These are phyloP conservation scores for Nebria brevicollis DNA, from an alignment of 2,888 invertebrate genomes.

Conservation along the genomic window DNA sequence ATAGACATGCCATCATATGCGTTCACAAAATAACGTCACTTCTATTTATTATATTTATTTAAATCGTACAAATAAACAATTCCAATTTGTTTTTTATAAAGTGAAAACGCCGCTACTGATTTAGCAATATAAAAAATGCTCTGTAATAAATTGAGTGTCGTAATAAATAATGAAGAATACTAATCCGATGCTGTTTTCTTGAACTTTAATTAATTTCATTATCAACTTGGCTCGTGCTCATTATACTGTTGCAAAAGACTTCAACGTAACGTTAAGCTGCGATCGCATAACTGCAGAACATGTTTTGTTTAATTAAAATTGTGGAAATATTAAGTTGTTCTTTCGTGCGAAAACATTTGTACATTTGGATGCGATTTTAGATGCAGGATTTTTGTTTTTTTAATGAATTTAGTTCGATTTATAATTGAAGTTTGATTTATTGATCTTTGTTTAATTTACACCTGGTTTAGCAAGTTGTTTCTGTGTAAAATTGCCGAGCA, in stretches of 20 bases:
- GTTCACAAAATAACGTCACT: background rate
- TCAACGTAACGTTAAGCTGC: background rate
- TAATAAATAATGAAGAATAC: constrained; percentile 1
- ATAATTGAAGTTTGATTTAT: background rate
- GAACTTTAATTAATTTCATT: constrained; percentile 28
- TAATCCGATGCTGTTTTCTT: background rate
- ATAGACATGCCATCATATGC: background rate
- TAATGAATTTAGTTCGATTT: background rate
- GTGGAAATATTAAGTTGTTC: background rate
- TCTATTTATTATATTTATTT: no score
- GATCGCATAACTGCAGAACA: background rate
- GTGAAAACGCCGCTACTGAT: background rate
- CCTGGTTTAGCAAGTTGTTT: background rate
- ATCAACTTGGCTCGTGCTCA: constrained; percentile 31
- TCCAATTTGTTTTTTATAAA: no score
- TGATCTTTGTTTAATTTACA: background rate
- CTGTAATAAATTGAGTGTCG: background rate
- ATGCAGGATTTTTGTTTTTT: background rate
- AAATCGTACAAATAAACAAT: no score
- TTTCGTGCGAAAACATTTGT: background rate
- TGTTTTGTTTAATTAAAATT: background rate
- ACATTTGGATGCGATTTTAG: background rate
- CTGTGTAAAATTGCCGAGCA: background rate
- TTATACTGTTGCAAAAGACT: constrained; percentile 11
- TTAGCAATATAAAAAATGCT: background rate